Evolutionary conservation across 2,113 vertebrate species (phyloP).

Genomic region (Odocoileus virginianus): DNA sequence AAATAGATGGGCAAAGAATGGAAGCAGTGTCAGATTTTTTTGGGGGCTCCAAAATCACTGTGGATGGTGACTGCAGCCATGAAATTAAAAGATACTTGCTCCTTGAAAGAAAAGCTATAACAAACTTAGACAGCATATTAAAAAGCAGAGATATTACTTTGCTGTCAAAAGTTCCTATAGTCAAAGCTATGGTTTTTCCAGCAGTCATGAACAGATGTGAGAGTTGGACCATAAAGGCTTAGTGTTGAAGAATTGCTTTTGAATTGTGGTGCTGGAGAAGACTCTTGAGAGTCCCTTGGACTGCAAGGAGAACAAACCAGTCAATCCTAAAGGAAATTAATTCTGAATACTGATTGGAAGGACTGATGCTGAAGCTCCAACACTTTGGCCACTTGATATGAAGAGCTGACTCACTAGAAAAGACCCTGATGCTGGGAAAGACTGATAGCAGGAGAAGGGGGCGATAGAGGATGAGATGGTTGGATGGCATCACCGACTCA

Average conservation of each 20-base stretch:
- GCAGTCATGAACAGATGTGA: neutral
- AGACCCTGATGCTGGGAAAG: too few species aligned
- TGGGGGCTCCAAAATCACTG: neutral
- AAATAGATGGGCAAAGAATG: neutral
- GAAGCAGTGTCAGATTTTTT: neutral
- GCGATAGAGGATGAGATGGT: too few species aligned
- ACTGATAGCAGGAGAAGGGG: too few species aligned
- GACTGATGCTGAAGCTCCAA: neutral
- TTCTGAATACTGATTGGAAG: neutral
- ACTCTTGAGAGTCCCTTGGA: neutral
- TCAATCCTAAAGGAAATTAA: neutral
- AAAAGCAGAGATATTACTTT: neutral
- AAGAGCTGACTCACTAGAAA: neutral
- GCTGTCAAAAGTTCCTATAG: accelerated
- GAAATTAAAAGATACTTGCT: neutral
- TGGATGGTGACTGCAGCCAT: neutral
- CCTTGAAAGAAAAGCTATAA: neutral
- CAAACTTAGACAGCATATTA: neutral
- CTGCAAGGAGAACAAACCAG: neutral
- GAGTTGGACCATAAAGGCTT: neutral
- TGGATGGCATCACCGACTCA: too few species aligned
- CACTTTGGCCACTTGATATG: neutral
- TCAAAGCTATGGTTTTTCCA: neutral
- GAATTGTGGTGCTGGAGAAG: neutral
- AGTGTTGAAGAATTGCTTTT: neutral